These are phyloP conservation scores for Oncorhynchus kisutch DNA, from an alignment of 2,113 vertebrate genomes.

Conservation along the genomic window DNA sequence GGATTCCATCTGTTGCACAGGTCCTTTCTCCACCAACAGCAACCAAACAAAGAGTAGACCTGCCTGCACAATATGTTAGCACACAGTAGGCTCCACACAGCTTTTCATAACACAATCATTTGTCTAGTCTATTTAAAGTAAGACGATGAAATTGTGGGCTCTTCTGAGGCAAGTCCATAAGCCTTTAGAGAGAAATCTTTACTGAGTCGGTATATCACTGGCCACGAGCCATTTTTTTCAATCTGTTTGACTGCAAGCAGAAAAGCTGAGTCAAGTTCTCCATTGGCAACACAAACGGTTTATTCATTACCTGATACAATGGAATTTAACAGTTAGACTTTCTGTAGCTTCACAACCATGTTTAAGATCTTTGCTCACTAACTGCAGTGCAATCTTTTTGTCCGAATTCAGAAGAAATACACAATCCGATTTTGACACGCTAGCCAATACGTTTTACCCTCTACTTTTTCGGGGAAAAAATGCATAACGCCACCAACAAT, in stretches of 20 bases:
- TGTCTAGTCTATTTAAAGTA: conserved; percentile 25
- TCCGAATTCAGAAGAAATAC: no score
- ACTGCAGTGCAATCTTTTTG: no score
- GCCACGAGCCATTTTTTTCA: background rate
- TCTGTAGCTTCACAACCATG: background rate
- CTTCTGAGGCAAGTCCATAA: background rate
- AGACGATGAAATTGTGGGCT: background rate
- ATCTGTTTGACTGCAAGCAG: background rate
- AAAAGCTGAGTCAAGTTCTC: background rate
- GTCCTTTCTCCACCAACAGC: conserved; percentile 56
- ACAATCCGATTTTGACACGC: no score
- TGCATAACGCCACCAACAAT: no score
- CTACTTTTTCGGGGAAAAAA: no score
- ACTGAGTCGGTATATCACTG: background rate
- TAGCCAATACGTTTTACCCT: no score
- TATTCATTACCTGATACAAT: background rate
- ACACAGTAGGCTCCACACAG: conserved; percentile 40
- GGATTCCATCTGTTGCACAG: conserved; percentile 64
- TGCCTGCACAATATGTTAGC: conserved; percentile 44
- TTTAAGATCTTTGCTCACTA: no score
- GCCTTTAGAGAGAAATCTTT: background rate
- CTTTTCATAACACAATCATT: conserved; percentile 33
- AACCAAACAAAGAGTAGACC: conserved; percentile 50
- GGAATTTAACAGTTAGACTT: background rate
- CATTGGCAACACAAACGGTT: background rate